Base-by-base conservation (phyloP, 2,113 vertebrate genomes). In the Malurus cyaneus region DNA sequence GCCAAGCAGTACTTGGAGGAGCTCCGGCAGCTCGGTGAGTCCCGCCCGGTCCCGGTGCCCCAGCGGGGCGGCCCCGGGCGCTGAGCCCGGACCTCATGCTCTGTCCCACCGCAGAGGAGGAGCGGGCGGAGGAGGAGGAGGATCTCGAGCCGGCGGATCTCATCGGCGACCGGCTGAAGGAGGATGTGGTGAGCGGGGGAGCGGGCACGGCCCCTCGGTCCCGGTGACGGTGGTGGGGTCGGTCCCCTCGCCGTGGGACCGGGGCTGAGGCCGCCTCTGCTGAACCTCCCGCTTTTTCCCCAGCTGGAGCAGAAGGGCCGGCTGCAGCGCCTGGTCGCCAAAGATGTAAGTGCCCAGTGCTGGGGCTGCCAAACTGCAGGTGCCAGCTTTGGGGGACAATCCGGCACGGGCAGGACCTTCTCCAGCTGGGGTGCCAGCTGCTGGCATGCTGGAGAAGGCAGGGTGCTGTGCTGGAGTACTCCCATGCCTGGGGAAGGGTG, bases 281-380 rank as follows among this genome's bases (percentile, higher is more conserved):
- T 61, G 52, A 92, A 31, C n/a, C 29, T 77, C 9, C 26, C 32
- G 5, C 28, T 81, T 91, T 24, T 91, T 80, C 54, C 50, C 36
- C 96, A 99, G 99, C 97, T 99, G 20, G 99, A 99, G 94, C 99
- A 99, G 96, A 98, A 97, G 96, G 99, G 99, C 82, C 99, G 97
- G 73, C 98, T 99, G 44, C 99, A 99, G 96, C 98, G 99, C 65
- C 97, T 97, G 3, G 97, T 99, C 28, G 99, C 99, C 85, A 98
- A 98, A 96, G 98, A 98, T 65, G 99, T 99, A 96, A 98, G 98
- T 97, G n/a, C 41, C 19, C 12, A 2, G 24, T 6, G 17, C 29
- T 7, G 47, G 15, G 14, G 3, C 8, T 77, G 29, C n/a, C 4
- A 2, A 56, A 0, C 12, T 4, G 1, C 7, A 7, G 10, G 17